Evolutionary conservation across 2,888 invertebrate species (phyloP), one percentile per base, ranked within the genome.

Genomic region (Tyria jacobaeae): DNA sequence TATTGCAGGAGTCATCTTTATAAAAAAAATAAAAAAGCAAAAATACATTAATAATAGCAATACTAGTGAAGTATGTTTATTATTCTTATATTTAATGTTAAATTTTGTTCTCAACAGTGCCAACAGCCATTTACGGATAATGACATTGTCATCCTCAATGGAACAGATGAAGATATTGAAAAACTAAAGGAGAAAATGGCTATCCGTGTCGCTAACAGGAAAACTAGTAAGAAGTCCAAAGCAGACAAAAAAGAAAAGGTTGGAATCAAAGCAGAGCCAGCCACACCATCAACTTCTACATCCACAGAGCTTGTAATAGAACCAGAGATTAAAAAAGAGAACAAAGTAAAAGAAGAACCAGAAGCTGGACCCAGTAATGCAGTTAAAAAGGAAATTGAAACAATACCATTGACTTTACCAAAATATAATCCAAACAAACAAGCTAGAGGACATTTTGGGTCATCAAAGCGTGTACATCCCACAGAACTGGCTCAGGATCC

Each of bases 111-210:
- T 69, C 89, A 86, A 52, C 90, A 96, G 94, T 99, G 99, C 88
- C 98, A 97, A 75, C 94, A 96, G 80, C 95, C 96, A 1, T 98
- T 97, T 83, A 94, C 94, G 12, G 94, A 96, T 54, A 96, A 96
- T 70, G 98, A 99, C 87, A 90, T 99, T 10, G 96, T 99, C 35
- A 93, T 97, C n/a, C 92, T 99, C 34, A 99, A 99, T 91, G 97
- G 97, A 55, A 95, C 95, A 72, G 96, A 97, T 15, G 97, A 97
- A 70, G 98, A 98, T 78, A 83, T 97, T 62, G 95, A 95, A 47
- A 69, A 92, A 34, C 95, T 98, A 83, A 94, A 91, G 74, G 86
- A 86, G 21, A 95, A 95, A 79, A 96, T 97, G 90, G 95, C 96
- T 70, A 92, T 95, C 55, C 94, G 97, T 51, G 95, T 96, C 60